Evolutionary conservation across 1,140 invertebrate genomes (phyloP), one percentile per base, ranked within the genome.

Genomic region (Atta cephalotes): DNA sequence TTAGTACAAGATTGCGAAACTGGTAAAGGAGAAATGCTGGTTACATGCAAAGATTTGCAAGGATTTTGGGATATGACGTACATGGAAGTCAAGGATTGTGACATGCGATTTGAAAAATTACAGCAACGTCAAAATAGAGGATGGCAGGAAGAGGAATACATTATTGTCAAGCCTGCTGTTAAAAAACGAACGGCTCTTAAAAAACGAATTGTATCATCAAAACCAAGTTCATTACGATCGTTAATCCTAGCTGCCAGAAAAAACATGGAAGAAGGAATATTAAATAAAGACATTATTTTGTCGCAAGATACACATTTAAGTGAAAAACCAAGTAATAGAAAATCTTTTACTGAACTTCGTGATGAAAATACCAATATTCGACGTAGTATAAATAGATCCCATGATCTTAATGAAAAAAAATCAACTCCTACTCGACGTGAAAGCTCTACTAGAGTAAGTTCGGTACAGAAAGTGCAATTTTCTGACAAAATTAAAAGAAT

Each of bases 51-150:
- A 63, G 97, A 98, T 94, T 94, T 98, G 0, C 96, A 97, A 93
- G 97, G 97, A 3, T 98, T 97, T 94, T 98, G 97, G 97, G 97
- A 97, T 62, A 97, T 97, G 96, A 95, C 97, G 9, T 96, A 96
- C 65, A 96, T 97, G 85, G 97, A 97, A 91, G 95, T 97, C 77
- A 94, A 95, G 7, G 95, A 97, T 88, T 94, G 96, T 18, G 93
- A 96, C 62, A 92, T 93, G 51, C 93, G 96, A 12, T 97, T 97
- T 87, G 91, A 94, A 3, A 95, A 95, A 71, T 91, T 97, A 10
- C 90, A 94, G 5, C 91, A 94, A 72, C 89, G 96, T 39, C 95
- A 95, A 82, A 70, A 85, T 0, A 96, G 95, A 35, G 94, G 95
- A 79, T 97, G 97, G 97, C 91, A 95, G 2, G 93, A 95, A 58